phyloP scores from a whole-genome alignment of 2,888 invertebrate species.

The Pheosia gnoma region DNA sequence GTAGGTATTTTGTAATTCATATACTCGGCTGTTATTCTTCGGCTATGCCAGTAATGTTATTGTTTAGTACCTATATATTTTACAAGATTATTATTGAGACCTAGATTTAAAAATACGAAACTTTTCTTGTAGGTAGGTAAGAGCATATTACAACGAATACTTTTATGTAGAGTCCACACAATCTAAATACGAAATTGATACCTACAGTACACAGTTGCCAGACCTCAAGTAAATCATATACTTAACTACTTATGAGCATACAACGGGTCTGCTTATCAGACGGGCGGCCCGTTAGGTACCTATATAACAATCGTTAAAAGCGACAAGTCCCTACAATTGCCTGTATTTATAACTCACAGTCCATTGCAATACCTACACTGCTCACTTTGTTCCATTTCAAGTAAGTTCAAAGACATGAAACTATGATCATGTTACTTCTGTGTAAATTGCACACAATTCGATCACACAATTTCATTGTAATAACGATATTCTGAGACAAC shows the following conservation, averaged over 20 bases:
- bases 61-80: no score
- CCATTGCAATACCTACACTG: neutral
- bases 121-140: no score
- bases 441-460: conserved; percentile 1
- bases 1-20: no score
- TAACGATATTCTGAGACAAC: no score
- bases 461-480: neutral
- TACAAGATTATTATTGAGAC: no score
- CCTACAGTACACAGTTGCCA: neutral
- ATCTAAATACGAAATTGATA: conserved; percentile 1
- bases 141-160: neutral
- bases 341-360: neutral
- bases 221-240: neutral
- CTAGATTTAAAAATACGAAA: no score
- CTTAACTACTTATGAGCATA: neutral
- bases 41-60: no score
- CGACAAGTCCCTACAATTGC: conserved; percentile 4
- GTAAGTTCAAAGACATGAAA: conserved; percentile 3
- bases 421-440: neutral
- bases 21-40: no score
- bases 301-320: conserved; percentile 2
- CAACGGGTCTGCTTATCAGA: conserved; percentile 1
- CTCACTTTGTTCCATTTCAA: neutral
- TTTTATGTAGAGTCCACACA: neutral
- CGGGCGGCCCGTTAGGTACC: neutral